Evolutionary conservation across 2,888 invertebrate genomes (phyloP).

Genomic region (Diaprepes abbreviatus): DNA sequence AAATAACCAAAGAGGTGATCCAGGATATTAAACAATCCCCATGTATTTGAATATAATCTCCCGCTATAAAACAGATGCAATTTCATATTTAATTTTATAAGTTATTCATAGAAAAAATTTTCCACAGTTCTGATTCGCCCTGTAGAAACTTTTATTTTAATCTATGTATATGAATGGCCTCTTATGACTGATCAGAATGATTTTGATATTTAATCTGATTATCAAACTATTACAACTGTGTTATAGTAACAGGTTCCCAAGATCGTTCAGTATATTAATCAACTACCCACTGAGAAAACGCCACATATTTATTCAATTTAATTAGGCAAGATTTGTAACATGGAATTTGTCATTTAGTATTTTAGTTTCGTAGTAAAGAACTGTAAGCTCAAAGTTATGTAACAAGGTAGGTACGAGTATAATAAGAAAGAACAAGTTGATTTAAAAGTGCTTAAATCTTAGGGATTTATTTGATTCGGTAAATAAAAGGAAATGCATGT

Average conservation of each 20-base stretch:
- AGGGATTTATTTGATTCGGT: constrained; percentile 29
- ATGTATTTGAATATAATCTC: too few relatives aligned
- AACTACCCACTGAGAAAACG: constrained; percentile 34
- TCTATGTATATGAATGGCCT: too few relatives aligned
- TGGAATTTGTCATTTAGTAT: constrained; percentile 38
- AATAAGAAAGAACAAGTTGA: constrained; percentile 17
- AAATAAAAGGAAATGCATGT: constrained; percentile 10
- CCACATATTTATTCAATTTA: constrained; percentile 26
- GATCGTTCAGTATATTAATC: constrained; percentile 36
- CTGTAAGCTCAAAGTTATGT: constrained; percentile 21
- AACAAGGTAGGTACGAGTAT: constrained; percentile 1
- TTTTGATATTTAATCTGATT: neutral
- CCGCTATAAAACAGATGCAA: too few relatives aligned
- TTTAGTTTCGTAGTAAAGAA: constrained; percentile 35
- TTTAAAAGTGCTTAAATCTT: constrained; percentile 21
- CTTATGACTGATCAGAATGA: too few relatives aligned
- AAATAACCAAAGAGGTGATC: too few relatives aligned
- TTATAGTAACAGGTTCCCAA: constrained; percentile 26
- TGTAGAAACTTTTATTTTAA: too few relatives aligned
- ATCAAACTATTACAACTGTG: constrained; percentile 5
- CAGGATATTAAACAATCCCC: too few relatives aligned
- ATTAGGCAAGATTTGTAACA: constrained; percentile 35
- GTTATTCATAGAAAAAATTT: too few relatives aligned
- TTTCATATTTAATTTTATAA: too few relatives aligned
- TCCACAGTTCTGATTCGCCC: too few relatives aligned